A percentile compares a stretch with the other conserved stretches of the same genome.
Evolutionary conservation across 1,140 invertebrate species (phyloP).

Genomic region (Caenorhabditis brenneri): DNA sequence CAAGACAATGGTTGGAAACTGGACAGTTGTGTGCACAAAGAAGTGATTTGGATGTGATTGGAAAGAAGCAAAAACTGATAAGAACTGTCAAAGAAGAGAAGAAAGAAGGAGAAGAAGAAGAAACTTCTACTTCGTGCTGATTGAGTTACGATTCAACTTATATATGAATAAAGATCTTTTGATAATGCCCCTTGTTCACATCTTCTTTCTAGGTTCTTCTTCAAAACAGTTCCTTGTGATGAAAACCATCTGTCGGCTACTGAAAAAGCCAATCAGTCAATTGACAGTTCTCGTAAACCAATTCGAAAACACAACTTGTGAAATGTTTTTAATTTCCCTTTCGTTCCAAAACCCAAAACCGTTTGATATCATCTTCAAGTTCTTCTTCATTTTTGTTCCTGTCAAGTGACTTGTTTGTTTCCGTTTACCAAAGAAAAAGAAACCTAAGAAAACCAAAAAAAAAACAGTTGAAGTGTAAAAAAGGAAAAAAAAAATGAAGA

Average conservation of each 20-base stretch:
- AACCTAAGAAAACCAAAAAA: neutral
- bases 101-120: neutral
- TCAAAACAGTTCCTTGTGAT: no score
- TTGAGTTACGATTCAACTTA: neutral
- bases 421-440: neutral
- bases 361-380: neutral
- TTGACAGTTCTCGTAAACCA: no score
- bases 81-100: neutral
- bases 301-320: neutral
- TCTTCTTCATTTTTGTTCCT: neutral
- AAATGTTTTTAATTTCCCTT: neutral
- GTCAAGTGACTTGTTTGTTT: slow-evolving; percentile 28
- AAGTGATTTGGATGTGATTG: slow-evolving; percentile 3
- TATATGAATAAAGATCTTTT: neutral
- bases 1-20: slow-evolving; percentile 29
- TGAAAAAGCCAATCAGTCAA: no score
- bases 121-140: slow-evolving; percentile 23
- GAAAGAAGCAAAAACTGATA: neutral
- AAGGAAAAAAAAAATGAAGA: neutral
- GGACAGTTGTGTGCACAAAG: neutral
- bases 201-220: neutral
- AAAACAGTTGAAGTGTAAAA: neutral
- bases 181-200: no score
- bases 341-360: neutral
- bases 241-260: no score